A percentile compares a stretch with the other conserved stretches of the same genome.
These are phyloP conservation scores for Morpho achilles DNA, from an alignment of 2,888 invertebrate genomes.

Conservation along the genomic window DNA sequence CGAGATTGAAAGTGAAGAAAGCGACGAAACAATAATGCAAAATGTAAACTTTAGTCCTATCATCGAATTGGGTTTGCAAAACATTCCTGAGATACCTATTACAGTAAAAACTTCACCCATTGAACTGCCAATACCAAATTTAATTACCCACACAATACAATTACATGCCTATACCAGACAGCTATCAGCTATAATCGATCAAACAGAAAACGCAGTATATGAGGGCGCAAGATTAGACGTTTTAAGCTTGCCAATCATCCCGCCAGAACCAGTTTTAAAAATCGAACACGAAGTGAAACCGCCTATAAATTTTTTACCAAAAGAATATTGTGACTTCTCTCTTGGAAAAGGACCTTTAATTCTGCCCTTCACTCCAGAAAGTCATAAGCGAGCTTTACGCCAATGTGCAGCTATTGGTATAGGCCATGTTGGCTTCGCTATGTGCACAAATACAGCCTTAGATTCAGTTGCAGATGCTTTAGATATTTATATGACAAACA, in stretches of 20 bases:
- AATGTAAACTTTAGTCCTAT: constrained; percentile 73
- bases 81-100: constrained; percentile 71
- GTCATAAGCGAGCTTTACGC: constrained; percentile 61
- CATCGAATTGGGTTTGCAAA: constrained; percentile 73
- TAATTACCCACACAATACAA: constrained; percentile 69
- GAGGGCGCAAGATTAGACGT: constrained; percentile 55
- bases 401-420: constrained; percentile 70
- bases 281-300: constrained; percentile 52
- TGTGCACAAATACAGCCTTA: constrained; percentile 61
- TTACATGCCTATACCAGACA: constrained; percentile 60
- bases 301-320: constrained; percentile 63
- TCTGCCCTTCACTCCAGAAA: constrained; percentile 66
- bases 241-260: constrained; percentile 52
- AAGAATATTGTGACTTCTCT: constrained; percentile 68
- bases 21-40: constrained; percentile 56
- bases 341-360: constrained; percentile 62
- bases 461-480: constrained; percentile 60
- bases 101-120: constrained; percentile 68
- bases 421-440: constrained; percentile 60
- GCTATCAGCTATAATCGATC: constrained; percentile 55
- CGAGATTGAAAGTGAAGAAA: constrained; percentile 57
- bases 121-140: constrained; percentile 62
- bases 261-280: constrained; percentile 53
- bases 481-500: constrained; percentile 62
- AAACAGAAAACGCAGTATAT: constrained; percentile 54